Conservation (phyloP, 2,888 invertebrate genomes). For the Drosophila fulvimacula region DNA sequence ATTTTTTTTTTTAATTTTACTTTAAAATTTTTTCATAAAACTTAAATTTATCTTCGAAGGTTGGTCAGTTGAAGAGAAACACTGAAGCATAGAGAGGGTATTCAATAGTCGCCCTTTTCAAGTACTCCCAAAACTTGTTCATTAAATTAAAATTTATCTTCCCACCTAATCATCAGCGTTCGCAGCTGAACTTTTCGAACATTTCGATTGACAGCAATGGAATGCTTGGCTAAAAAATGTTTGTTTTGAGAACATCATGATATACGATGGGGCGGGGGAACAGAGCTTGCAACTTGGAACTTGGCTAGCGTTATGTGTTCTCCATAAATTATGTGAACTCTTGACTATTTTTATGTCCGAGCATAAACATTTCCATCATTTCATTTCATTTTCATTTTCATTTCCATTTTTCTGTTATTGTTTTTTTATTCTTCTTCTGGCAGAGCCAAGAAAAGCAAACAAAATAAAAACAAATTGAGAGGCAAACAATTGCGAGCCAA, state of each 20-base stretch:
- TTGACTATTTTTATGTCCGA: conserved; percentile 47
- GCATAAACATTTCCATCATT: conserved; percentile 57
- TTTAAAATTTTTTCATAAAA: neutral
- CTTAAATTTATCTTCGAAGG: neutral
- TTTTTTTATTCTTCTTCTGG: neutral
- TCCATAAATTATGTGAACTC: conserved; percentile 43
- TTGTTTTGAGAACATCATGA: conserved; percentile 55
- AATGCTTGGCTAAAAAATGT: conserved; percentile 35
- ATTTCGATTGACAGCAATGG: conserved; percentile 47
- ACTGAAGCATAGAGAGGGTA: neutral
- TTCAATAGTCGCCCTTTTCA: neutral
- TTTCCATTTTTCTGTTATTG: conserved; percentile 13
- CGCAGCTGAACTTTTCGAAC: conserved; percentile 14
- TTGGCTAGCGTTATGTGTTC: conserved; percentile 8
- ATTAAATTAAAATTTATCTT: conserved; percentile 29
- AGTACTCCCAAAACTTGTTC: neutral
- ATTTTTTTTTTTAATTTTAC: too few species aligned
- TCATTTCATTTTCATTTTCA: conserved; percentile 4
- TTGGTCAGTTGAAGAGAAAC: neutral
- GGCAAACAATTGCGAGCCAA: conserved; percentile 22
- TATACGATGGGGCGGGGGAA: conserved; percentile 23
- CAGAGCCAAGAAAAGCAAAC: conserved; percentile 8
- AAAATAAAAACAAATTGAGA: conserved; percentile 23
- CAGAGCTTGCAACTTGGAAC: neutral
- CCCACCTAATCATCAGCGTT: conserved; percentile 43